Evolutionary conservation across 2,113 vertebrate species (phyloP).

Genomic region (Dromas ardeola): DNA sequence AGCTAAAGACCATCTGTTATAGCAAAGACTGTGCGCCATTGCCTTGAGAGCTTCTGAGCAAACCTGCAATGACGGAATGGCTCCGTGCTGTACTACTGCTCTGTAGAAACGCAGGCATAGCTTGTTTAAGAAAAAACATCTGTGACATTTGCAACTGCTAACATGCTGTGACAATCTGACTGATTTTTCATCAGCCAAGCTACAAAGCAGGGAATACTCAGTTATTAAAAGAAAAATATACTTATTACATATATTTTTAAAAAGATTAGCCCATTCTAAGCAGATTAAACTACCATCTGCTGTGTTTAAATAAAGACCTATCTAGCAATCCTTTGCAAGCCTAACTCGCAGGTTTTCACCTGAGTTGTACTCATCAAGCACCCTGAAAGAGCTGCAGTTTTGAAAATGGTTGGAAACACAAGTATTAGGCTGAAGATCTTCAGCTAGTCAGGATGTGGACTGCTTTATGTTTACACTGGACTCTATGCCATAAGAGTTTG

Average conservation of each 20-base stretch:
- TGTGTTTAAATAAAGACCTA: neutral
- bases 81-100: neutral
- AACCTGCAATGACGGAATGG: neutral
- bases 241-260: neutral
- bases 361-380: neutral
- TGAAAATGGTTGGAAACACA: neutral
- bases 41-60: neutral
- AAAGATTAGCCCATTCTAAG: neutral
- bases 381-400: neutral
- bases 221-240: neutral
- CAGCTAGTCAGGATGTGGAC: neutral
- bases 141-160: neutral
- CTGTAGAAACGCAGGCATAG: neutral
- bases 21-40: neutral
- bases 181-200: neutral
- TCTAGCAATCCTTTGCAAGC: neutral
- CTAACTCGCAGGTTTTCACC: neutral
- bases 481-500: neutral
- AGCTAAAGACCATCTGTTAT: conserved; percentile 23
- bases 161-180: neutral
- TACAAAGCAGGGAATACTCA: neutral
- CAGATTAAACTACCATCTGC: neutral
- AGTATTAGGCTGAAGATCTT: neutral
- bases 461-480: neutral
- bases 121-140: neutral